phyloP scores from a whole-genome alignment of 2,113 vertebrate genomes.

The Cichladusa arquata region DNA sequence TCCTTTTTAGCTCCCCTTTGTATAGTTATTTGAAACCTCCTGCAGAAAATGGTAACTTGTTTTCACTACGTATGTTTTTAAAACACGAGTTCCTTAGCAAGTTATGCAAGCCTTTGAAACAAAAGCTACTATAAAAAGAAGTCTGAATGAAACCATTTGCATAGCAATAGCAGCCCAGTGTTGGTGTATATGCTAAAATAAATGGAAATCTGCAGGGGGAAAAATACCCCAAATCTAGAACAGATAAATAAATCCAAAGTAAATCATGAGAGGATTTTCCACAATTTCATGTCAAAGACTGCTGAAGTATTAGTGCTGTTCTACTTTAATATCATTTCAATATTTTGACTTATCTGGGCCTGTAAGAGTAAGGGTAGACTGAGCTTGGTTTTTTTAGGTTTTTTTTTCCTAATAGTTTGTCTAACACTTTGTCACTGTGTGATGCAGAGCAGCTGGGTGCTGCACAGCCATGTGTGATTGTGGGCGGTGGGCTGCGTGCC shows the following conservation, averaged over 20 bases:
- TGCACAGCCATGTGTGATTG: fast-evolving
- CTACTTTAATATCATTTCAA: neutral
- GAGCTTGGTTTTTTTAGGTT: neutral
- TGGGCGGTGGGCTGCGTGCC: fast-evolving
- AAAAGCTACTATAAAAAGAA: conserved; percentile 26
- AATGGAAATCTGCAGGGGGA: neutral
- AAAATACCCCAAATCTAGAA: neutral
- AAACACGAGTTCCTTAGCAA: neutral
- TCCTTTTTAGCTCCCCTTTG: neutral
- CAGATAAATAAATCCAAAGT: neutral
- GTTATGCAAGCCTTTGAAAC: conserved; percentile 33
- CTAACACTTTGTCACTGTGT: neutral
- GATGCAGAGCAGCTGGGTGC: neutral
- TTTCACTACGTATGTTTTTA: neutral
- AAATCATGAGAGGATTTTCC: neutral
- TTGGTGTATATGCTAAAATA: neutral
- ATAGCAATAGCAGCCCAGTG: neutral
- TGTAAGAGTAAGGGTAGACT: neutral
- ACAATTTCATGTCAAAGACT: neutral
- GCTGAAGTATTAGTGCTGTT: neutral
- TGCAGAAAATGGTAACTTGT: conserved; percentile 27
- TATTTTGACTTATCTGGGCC: neutral
- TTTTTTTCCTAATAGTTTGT: neutral
- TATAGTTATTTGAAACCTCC: conserved; percentile 18
- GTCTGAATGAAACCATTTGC: conserved; percentile 16